Evolutionary conservation across 30 jellyfish, hydroid and myxozoan genomes (phyloP), one percentile per base, ranked within the genome.

Genomic region (Clytia hemisphaerica): DNA sequence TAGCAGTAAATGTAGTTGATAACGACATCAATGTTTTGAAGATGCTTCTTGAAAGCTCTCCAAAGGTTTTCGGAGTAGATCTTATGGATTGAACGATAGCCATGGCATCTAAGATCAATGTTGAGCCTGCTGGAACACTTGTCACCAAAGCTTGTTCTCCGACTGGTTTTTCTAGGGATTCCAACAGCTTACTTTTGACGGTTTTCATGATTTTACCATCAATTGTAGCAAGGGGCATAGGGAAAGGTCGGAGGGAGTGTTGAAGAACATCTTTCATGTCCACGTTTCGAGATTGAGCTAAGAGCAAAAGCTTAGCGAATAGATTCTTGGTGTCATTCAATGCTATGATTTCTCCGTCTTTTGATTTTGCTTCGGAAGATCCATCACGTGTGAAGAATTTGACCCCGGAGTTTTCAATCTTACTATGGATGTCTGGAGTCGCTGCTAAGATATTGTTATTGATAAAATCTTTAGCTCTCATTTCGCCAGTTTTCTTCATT

Each of bases 31-130:
- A 30, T 44, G 44, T 54, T 24, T 21, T 67, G 24, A 67, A 45
- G 33, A 67, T 21, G 53, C 27, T 14, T 15, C 15, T 27, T 31
- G 79, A 44, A 12, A 67, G 69, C 37, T 67, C 79, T 1, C 63
- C 63, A 45, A 67, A 67, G 16, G 79, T 67, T 15, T 34, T 1
- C 42, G 67, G 67, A 16, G 47, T 14, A 27, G 67, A 14, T 10
- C 24, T 29, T 25, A 67, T 3, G 22, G 79, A 30, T 67, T 67
- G 79, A 2, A 67, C 33, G 29, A 67, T 67, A 19, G 79, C 79
- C 79, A 67, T 67, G 28, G 69, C 79, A 67, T 67, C 79, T 30
- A 67, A 42, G 61, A 67, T 29, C 37, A 70, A 34, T 6, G 82
- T 60, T 36, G 38, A 28, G 59, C 58, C 38, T 7, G 61, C 58